Base-by-base conservation (phyloP, 2,888 invertebrate genomes). In the Oscheius sp. region DNA sequence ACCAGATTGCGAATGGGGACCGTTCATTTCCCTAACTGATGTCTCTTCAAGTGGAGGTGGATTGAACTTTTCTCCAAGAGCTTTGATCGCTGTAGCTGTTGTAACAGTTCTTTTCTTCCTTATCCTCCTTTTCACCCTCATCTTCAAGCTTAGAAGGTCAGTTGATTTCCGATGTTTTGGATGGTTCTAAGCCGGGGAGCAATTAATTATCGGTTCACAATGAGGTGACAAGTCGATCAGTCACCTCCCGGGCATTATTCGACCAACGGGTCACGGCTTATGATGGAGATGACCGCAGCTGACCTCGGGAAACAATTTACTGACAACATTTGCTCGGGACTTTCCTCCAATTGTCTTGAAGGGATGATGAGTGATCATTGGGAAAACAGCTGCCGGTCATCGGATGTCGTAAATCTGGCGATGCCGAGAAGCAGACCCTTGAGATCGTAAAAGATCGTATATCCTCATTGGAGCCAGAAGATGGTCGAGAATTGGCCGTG, bases 1-100 rank as follows among this genome's bases (percentile, higher is more conserved):
- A 27, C 58, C 67, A 12, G 67, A 68, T 27, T 68, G 67, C 29
- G 67, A 68, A 58, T 68, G 67, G 67, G 42, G 58, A 37, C 67
- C 67, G n/a, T 58, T 68, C 37, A 48, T 68, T 29, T 46, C 58
- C 20, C 27, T 68, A 23, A 53, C 58, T n/a, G 58, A 68, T 34
- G 42, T 68, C 37, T 29, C 55, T 20, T 55, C 53, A 23, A 48
- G 20, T 29, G 66, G 50, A n/a, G 50, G 33, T 27, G 45, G 45
- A 15, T 17, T 55, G 1, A 55, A 55, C 12, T 20, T 55, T 23
- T 55, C 55, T 5, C 55, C 55, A 33, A 31, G 48, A 34, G 58
- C 67, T 10, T 42, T 68, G 10, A 57, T 68, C 23, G 27, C 29
- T 6, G 48, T 57, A 3, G 67, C 67, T 29, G n/a, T 53, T 17